Base-by-base conservation (phyloP, 2,797 vertebrate species). In the Manis crassicaudata region DNA sequence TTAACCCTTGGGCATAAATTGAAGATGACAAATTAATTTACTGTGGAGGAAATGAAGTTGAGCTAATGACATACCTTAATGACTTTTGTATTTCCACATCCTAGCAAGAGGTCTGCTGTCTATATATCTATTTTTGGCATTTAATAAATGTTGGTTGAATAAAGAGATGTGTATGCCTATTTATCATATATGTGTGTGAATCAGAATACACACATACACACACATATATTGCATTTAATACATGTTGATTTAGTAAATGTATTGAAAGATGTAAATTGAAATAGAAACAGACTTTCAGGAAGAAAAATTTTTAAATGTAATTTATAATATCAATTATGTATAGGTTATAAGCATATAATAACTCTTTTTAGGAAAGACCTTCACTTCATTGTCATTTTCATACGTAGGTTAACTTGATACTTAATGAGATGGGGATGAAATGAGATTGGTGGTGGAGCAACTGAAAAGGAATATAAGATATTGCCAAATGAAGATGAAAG, bases 201-300 rank as follows among this genome's bases (percentile, higher is more conserved):
- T 46, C 46, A 46, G 46, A 46, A 12, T 46, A 12, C 12, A 46
- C 7, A 35, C 11, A 56, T 21, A n/a, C 8, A 27, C 17, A 3
- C 13, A 10, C 46, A 7, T 63, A 40, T 80, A 21, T 46, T 62
- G 5, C 17, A 25, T 8, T 80, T 76, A 92, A n/a, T 25, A 95
- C 54, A 73, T 90, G 50, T 32, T 80, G 46, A 43, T 88, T 89
- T 60, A 94, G 8, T 90, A 94, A 96, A 81, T 87, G 18, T n/a
- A 58, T 40, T 92, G 16, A 60, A 84, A 80, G 58, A 76, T 65
- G 10, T 70, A 91, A 70, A 52, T 75, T n/a, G 50, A 76, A 62
- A 80, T 35, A 62, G 29, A 86, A 76, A 82, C 16, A n/a, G 11
- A 52, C 23, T 76, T 95, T 72, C 3, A 76, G 43, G 12, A 67